Base-by-base conservation (phyloP, 2,113 vertebrate genomes). In the Sterrhoptilus dennistouni region DNA sequence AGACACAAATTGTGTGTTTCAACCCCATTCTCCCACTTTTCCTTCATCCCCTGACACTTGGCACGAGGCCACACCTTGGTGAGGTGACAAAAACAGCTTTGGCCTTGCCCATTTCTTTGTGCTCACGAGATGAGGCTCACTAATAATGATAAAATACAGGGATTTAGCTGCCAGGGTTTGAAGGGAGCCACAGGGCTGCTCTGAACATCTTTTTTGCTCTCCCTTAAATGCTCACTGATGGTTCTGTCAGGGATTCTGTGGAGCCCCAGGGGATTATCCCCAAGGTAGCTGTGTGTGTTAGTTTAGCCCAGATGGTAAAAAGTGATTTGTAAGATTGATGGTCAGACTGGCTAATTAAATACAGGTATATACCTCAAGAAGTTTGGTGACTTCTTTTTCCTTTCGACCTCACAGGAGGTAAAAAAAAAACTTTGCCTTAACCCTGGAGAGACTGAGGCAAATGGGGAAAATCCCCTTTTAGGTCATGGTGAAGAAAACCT, bases 1-100 rank as follows among this genome's bases (percentile, higher is more conserved):
- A 70, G 42, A 6, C 70, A 15, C 14, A 69, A 38, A 68, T 0
- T 0, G 0, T 0, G 1, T 16, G 9, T 29, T 31, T 27, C 40
- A 61, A 0, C 28, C 75, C 12, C 71, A 11, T 45, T 74, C 31
- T 77, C 35, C 69, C 31, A 29, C 21, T 10, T 40, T 44, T n/a
- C 29, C 24, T 3, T 0, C 75, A 35, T 22, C 15, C 31, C 14
- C 35, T 4, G 9, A 22, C 7, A 14, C 33, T 14, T 25, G 9
- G 9, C 44, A 40, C 7, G 12, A 14, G 25, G 9, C 36, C 36
- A 19, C 61, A 29, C 18, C 60, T 38, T 38, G 38, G 33, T 22
- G 35, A 81, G 54, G 12, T 70, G 77, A 63, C 83, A 65, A 29
- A 91, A 89, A 5, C 21, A 35, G 47, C 44, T 71, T 81, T 59